Evolutionary conservation across 2,113 vertebrate species (phyloP), one percentile per base, ranked within the genome.

Genomic region (Corythaixoides concolor): DNA sequence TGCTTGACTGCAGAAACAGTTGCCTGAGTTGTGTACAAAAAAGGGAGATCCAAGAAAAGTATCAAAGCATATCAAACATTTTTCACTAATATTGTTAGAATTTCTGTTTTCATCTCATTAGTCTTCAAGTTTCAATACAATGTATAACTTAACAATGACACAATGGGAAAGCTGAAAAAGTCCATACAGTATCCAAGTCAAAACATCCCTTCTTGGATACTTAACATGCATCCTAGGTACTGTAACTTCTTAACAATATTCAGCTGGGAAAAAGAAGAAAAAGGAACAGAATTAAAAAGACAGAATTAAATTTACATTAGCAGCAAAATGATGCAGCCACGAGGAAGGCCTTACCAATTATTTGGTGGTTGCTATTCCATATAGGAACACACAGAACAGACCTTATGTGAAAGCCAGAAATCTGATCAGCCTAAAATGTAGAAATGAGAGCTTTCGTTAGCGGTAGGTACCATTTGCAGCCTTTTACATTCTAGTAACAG

Each of bases 301-400:
- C 3, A 82, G 26, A 92, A 88, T 14, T 59, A 73, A 43, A 75
- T 70, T 75, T 92, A 76, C 13, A 89, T 91, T 78, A 90, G 41
- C 50, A 93, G 50, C 94, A 92, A 43, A 92, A 83, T 7, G 17
- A 55, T 8, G 5, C 13, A 73, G 22, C 80, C 52, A 21, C 30
- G 12, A 76, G 33, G 49, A 70, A 87, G 32, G 28, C 95, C 99
- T 98, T 98, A 99, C 99, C 99, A 47, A 99, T 99, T 98, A 99
- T 99, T 98, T 99, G 99, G 94, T 99, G 99, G 94, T 98, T 99
- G 97, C 99, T 99, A 97, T 99, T 99, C 99, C 99, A 99, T 97
- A 99, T 99, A 41, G 99, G 99, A 85, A 99, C 99, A 91, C 99
- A 99, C 66, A 99, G 98, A 95, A 99, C 99, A 55, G 99, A 99